These are phyloP conservation scores for Maccullochella peelii DNA, from an alignment of 2,113 vertebrate species.

Conservation along the genomic window DNA sequence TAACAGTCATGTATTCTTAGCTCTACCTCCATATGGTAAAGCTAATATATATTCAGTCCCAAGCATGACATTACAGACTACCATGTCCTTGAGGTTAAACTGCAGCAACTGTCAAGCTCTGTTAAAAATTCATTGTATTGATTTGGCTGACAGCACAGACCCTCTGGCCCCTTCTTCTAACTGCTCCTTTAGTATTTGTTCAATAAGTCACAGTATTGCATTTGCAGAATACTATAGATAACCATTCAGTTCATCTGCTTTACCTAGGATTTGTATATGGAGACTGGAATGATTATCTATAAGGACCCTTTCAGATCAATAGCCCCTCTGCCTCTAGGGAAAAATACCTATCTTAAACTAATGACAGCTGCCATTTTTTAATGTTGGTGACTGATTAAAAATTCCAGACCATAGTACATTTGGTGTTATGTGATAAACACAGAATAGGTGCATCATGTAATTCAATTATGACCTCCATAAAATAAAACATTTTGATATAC, in stretches of 20 bases:
- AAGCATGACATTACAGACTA: conserved; percentile 35
- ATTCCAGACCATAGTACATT: not conserved
- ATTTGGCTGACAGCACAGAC: conserved; percentile 65
- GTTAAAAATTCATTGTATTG: conserved; percentile 78
- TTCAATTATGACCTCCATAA: not conserved
- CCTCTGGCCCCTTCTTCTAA: conserved; percentile 45
- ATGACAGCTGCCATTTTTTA: conserved; percentile 11
- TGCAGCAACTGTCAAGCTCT: conserved; percentile 53
- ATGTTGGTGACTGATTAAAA: not conserved
- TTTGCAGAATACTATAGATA: conserved; percentile 11
- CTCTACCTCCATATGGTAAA: conserved; percentile 21
- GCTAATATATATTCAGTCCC: conserved; percentile 27
- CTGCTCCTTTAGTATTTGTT: conserved; percentile 44
- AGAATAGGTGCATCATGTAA: conserved; percentile 8
- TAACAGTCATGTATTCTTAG: conserved; percentile 1
- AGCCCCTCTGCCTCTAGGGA: conserved; percentile 3
- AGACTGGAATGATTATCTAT: conserved; percentile 14
- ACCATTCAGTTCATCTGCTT: not conserved
- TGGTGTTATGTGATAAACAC: conserved; percentile 4
- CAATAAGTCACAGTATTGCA: conserved; percentile 53
- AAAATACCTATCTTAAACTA: conserved; percentile 10
- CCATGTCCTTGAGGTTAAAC: conserved; percentile 62
- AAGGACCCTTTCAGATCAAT: conserved; percentile 29
- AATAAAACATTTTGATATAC: conserved; percentile 20
- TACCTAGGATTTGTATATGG: conserved; percentile 1